Base-by-base conservation (phyloP, 2,797 vertebrate genomes). In the Anolis apletophallus region DNA sequence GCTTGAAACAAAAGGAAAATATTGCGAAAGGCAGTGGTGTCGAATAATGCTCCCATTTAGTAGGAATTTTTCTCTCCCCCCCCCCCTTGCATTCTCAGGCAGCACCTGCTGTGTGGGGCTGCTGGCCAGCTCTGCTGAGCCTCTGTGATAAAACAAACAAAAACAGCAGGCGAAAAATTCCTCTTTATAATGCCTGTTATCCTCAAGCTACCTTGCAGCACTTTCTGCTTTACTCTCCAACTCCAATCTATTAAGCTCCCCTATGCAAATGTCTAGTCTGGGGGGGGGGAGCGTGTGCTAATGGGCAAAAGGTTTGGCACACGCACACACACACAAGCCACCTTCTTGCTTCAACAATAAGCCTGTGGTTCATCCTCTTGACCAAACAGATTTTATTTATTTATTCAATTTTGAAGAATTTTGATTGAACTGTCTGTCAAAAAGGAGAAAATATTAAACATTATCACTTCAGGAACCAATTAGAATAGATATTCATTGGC, bases 81-180 rank as follows among this genome's bases (percentile, higher is more conserved):
- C 93, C 94, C 94, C 91, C 90, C 88, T 93, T 93, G 91, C 94
- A 94, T 94, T 95, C 94, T 90, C 93, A 93, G 93, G 95, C 93
- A 95, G 94, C 94, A 95, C 93, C 93, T 94, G 95, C 93, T 95
- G 94, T 85, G 93, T 92, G 85, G 89, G 93, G 94, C 91, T 90
- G 73, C 88, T 92, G 92, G 94, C 93, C 91, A 95, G 93, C 87
- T 95, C 90, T 88, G 94, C 94, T 89, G 94, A 95, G 93, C 91
- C 93, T 92, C 95, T 94, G 94, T 94, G 93, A 93, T 95, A 95
- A 95, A 95, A 93, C 93, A 95, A 95, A 95, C 95, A 95, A 95
- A 95, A 95, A 94, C 95, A 95, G 94, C 95, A 93, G 93, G 95
- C 93, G 90, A 94, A 94, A 95, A 95, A 95, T 94, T 95, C 92